These are phyloP conservation scores for Redunca redunca DNA, from an alignment of 2,113 vertebrate species.

Conservation along the genomic window DNA sequence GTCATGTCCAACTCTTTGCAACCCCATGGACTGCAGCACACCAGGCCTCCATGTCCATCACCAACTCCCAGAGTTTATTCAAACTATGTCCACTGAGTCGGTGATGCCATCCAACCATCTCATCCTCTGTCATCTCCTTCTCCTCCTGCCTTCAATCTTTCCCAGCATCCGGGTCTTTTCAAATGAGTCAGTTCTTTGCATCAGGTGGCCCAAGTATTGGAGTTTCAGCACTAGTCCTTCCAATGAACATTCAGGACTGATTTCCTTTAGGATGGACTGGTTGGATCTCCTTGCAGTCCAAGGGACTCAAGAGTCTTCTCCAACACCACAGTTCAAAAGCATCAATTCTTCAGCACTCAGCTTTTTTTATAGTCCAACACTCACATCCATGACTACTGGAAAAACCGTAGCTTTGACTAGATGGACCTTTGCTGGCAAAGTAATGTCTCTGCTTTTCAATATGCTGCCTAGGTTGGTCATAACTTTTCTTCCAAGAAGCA, in stretches of 20 bases:
- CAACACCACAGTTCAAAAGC: background rate
- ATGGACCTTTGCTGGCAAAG: background rate
- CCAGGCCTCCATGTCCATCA: background rate
- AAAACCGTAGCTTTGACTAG: background rate
- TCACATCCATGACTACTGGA: background rate
- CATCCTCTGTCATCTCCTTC: background rate
- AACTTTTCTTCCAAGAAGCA: background rate
- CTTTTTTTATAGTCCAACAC: background rate
- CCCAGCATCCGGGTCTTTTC: accelerated
- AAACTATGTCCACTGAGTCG: background rate
- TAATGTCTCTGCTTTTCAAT: background rate
- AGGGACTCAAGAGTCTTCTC: background rate
- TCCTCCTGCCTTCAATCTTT: background rate
- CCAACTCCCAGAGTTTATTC: background rate
- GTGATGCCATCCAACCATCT: background rate
- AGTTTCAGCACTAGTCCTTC: background rate
- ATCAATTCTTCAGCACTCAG: background rate
- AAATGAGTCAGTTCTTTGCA: background rate
- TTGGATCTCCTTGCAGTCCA: background rate
- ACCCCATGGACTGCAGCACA: background rate
- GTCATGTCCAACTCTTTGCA: background rate
- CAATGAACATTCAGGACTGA: background rate
- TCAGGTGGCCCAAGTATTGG: background rate
- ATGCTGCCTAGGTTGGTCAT: background rate
- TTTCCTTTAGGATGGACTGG: background rate